Conservation (phyloP, 2,113 vertebrate genomes). For the Melanerpes formicivorus region DNA sequence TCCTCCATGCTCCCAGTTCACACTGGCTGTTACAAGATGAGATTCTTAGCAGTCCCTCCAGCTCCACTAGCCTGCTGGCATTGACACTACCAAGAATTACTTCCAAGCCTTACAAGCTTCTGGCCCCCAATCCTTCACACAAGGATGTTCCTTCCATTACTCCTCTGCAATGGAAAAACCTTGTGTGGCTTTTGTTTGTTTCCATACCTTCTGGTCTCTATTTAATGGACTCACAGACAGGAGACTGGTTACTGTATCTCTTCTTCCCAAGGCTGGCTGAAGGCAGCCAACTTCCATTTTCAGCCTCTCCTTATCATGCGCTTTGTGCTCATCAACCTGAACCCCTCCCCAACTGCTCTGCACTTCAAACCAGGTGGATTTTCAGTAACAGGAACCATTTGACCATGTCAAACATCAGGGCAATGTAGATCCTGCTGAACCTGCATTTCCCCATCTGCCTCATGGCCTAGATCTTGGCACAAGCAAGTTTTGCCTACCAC, state of each 20-base stretch:
- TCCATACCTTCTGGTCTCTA: background rate
- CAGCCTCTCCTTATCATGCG: background rate
- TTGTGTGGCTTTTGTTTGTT: background rate
- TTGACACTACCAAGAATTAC: background rate
- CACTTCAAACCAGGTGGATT: background rate
- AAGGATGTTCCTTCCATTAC: background rate
- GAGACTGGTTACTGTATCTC: background rate
- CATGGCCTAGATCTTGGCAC: background rate
- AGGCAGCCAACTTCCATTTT: background rate
- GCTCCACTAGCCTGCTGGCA: background rate
- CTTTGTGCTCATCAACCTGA: background rate
- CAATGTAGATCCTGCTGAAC: background rate
- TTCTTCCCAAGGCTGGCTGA: background rate
- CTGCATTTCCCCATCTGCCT: background rate
- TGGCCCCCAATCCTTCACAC: background rate
- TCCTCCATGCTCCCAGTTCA: background rate
- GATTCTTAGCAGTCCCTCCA: background rate
- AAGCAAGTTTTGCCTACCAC: background rate
- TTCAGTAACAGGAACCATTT: background rate
- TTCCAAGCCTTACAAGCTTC: background rate
- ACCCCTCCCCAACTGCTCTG: background rate
- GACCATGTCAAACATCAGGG: background rate
- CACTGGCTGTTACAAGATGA: background rate
- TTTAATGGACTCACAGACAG: background rate
- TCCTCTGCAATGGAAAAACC: background rate